Evolutionary conservation across 1,140 invertebrate genomes (phyloP).

Genomic region (Steinernema feltiae): DNA sequence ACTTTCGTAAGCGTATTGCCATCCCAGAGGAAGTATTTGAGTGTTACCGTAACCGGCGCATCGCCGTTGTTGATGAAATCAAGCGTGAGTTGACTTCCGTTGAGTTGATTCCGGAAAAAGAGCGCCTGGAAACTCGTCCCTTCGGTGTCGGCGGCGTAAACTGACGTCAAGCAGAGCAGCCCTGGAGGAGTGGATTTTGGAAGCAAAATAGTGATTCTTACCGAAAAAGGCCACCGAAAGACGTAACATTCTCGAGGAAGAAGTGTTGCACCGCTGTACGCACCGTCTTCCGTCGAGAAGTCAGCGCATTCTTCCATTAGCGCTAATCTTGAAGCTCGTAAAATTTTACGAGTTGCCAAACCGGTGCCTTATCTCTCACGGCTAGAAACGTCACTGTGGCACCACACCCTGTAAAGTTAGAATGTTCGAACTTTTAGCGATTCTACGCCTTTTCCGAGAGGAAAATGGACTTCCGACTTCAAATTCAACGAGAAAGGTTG

Average conservation of each 20-base stretch:
- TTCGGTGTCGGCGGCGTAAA: neutral
- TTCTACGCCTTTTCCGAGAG: no score
- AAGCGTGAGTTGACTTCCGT: neutral
- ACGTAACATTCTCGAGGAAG: neutral
- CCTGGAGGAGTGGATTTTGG: neutral
- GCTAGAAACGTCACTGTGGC: neutral
- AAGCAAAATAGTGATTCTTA: neutral
- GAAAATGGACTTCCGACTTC: no score
- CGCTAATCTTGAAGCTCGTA: slow-evolving; percentile 12
- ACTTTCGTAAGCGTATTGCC: neutral
- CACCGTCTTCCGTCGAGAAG: neutral
- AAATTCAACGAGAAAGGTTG: no score
- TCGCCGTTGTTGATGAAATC: neutral
- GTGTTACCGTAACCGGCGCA: neutral
- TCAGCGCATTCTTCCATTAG: neutral
- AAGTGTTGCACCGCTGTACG: neutral
- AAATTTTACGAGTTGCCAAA: slow-evolving; percentile 6
- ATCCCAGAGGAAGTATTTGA: neutral
- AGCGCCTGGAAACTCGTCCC: neutral
- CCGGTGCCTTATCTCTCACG: neutral
- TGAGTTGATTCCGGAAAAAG: slow-evolving; percentile 5
- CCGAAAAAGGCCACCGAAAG: neutral
- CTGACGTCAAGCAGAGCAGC: neutral
- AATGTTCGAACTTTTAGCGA: no score
- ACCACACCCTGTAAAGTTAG: neutral